Base-by-base conservation (phyloP, 2,888 invertebrate genomes). In the Druceiella hillmani region DNA sequence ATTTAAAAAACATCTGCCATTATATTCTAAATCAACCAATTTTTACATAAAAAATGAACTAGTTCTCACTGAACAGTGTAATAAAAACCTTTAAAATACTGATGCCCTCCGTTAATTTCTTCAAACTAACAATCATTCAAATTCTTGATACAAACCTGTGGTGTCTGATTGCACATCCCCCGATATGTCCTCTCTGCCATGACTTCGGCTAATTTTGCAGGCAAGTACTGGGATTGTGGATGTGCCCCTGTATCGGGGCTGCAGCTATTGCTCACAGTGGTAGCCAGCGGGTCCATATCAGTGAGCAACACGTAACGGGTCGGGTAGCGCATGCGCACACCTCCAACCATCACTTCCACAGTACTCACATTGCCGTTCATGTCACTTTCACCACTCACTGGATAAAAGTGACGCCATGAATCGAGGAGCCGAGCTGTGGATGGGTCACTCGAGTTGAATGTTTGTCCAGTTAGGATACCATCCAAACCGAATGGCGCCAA, bases 381-480 rank as follows among this genome's bases (percentile, higher is more conserved):
- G 15, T 17, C n/a, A 22, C 38, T 61, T 38, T 59, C 61, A 58
- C 74, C 73, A 61, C 81, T 87, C 50, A 94, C 76, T 43, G 94
- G 94, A 71, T 93, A 97, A 60, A 95, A 94, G 59, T 90, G 89
- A 42, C 85, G 79, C 97, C 97, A 98, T 53, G 95, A 93, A 54
- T 92, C 90, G 45, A 95, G 72, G 47, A 93, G 78, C 47, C 87
- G 83, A 51, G 82, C 76, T 11, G 84, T 83, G 52, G 75, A 73
- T 29, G 83, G 79, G 57, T 87, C 85, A 45, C 74, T 68, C 51
- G 79, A 78, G 52, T 75, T 71, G 65, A 81, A 87, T 46, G 80
- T 78, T 55, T 87, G 83, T 1, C 95, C 95, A 31, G 94, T 93
- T 59, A 97, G 74, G 37, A 84, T 84, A 27, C 93, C 98, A 49